These are phyloP conservation scores for Clunio marinus DNA, from an alignment of 2,888 invertebrate genomes.

Conservation along the genomic window DNA sequence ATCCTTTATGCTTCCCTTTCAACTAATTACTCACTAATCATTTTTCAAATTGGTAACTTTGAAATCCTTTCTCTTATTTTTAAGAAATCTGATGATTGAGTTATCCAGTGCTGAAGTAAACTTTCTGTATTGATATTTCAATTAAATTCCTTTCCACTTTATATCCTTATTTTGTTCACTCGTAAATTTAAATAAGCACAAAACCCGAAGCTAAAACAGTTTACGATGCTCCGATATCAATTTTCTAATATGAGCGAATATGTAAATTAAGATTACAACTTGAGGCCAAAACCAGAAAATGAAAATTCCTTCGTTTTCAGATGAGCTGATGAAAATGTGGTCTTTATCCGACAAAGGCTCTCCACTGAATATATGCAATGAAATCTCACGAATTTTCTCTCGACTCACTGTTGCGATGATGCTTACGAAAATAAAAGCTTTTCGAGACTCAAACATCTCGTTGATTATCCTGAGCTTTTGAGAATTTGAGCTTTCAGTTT, in stretches of 20 bases:
- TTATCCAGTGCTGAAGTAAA: constrained; percentile 10
- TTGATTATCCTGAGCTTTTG: constrained; percentile 18
- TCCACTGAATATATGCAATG: constrained; percentile 29
- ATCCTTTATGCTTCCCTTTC: neutral
- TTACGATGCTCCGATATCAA: constrained; percentile 4
- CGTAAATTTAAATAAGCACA: neutral
- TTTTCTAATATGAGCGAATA: constrained; percentile 11
- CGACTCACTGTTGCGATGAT: neutral
- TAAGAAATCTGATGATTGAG: neutral
- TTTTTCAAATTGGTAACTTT: constrained; percentile 36
- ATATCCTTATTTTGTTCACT: constrained; percentile 7
- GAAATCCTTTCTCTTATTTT: constrained; percentile 33
- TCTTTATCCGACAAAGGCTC: constrained; percentile 30
- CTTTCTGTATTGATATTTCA: neutral
- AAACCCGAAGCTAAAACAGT: no score
- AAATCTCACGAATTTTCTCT: neutral
- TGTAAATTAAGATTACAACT: constrained; percentile 34
- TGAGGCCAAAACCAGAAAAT: constrained; percentile 21
- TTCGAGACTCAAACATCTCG: neutral
- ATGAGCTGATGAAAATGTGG: neutral
- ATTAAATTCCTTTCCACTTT: constrained; percentile 5
- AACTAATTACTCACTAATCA: constrained; percentile 37
- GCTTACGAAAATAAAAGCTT: neutral
- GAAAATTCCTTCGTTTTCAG: neutral
- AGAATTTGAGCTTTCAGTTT: neutral